Evolutionary conservation across 2,888 invertebrate genomes (phyloP).

Genomic region (Anoplius nigerrimus): DNA sequence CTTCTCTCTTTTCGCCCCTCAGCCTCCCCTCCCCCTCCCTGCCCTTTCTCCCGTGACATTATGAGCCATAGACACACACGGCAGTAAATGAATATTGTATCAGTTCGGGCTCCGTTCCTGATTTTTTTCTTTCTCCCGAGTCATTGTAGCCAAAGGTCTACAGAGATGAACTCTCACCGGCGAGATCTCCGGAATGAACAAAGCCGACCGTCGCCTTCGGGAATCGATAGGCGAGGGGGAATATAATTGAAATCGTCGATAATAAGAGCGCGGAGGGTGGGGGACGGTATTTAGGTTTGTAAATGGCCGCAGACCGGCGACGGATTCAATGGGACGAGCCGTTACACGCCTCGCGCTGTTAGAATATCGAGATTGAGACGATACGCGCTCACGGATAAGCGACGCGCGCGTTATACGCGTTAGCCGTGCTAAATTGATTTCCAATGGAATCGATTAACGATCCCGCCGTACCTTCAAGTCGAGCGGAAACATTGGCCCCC

Average conservation of each 20-base stretch:
- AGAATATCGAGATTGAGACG: too few relatives aligned
- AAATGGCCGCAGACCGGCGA: too few relatives aligned
- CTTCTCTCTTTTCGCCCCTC: background rate
- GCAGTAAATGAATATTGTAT: conserved; percentile 62
- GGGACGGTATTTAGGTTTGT: too few relatives aligned
- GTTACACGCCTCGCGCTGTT: too few relatives aligned
- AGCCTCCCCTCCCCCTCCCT: conserved; percentile 19
- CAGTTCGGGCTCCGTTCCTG: conserved; percentile 53
- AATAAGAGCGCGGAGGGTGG: conserved; percentile 1
- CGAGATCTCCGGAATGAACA: conserved; percentile 42
- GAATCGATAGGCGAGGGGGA: conserved; percentile 28
- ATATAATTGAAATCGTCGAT: conserved; percentile 36
- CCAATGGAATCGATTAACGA: too few relatives aligned
- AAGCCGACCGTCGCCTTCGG: conserved; percentile 26
- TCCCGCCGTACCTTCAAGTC: too few relatives aligned
- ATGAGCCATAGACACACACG: conserved; percentile 57
- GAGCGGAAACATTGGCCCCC: too few relatives aligned
- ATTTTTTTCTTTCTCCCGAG: conserved; percentile 38
- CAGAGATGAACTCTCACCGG: conserved; percentile 40
- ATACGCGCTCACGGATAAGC: too few relatives aligned
- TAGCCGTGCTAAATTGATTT: too few relatives aligned
- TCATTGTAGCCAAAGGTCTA: conserved; percentile 52
- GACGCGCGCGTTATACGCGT: too few relatives aligned
- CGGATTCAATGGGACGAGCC: too few relatives aligned
- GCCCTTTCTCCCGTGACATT: conserved; percentile 49